phyloP scores from a whole-genome alignment of 2,888 invertebrate genomes.

The Petrolisthes manimaculis region DNA sequence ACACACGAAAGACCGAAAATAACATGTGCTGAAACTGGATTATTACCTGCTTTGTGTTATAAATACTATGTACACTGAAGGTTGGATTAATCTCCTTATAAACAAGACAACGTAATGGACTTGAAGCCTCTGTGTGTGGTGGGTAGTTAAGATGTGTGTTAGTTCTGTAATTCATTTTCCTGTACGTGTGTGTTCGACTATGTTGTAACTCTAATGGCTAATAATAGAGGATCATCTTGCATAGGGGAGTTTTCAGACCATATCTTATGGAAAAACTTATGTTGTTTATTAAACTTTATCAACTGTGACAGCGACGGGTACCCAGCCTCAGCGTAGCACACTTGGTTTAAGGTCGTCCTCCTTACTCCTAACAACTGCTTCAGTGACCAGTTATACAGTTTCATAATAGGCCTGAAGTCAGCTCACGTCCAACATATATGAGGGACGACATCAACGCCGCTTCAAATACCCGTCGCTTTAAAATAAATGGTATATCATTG shows the following conservation, averaged over 20 bases:
- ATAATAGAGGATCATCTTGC: slow-evolving; percentile 9
- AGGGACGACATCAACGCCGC: too few relatives aligned
- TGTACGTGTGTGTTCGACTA: too few relatives aligned
- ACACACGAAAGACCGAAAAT: too few relatives aligned
- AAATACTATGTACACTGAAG: neutral
- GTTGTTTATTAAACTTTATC: slow-evolving; percentile 17
- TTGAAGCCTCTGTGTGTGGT: too few relatives aligned
- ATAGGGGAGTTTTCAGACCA: neutral
- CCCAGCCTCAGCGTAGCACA: neutral
- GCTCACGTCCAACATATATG: slow-evolving; percentile 16
- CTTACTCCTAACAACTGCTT: neutral
- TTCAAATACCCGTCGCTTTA: too few relatives aligned
- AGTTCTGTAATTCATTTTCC: slow-evolving; percentile 3
- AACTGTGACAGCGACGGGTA: slow-evolving; percentile 14
- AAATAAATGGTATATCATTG: slow-evolving; percentile 22
- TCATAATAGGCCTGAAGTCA: slow-evolving; percentile 6
- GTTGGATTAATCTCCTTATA: slow-evolving; percentile 1
- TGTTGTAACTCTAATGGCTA: too few relatives aligned
- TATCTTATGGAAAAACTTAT: slow-evolving; percentile 11
- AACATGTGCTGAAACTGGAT: neutral
- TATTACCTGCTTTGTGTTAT: neutral
- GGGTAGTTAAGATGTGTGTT: too few relatives aligned
- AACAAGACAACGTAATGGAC: neutral
- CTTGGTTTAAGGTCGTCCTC: slow-evolving; percentile 1
- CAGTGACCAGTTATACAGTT: slow-evolving; percentile 22